Conservation (phyloP, 2,888 invertebrate species). For the Heliconius hortense region DNA sequence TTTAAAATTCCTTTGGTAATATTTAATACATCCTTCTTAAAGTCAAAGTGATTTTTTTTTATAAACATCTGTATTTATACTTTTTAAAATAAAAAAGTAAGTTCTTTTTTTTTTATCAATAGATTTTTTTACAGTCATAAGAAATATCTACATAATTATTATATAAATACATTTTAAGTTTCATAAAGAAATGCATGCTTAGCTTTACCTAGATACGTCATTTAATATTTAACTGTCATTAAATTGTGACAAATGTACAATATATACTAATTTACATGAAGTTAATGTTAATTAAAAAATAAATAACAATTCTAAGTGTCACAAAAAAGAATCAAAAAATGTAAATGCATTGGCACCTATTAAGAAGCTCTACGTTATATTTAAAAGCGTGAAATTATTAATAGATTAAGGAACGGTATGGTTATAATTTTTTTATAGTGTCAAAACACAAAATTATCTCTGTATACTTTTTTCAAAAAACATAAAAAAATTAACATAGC, state of each 20-base stretch:
- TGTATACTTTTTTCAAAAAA: too few species aligned
- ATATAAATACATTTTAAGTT: neutral
- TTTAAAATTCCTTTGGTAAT: neutral
- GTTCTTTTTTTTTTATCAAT: neutral
- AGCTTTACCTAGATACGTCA: neutral
- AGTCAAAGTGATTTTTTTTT: neutral
- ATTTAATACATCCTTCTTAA: neutral
- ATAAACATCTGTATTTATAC: neutral
- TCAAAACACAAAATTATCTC: too few species aligned
- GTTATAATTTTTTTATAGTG: neutral
- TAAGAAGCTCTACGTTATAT: slow-evolving; percentile 9
- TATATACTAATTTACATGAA: neutral
- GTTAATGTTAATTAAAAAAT: neutral
- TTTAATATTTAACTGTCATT: neutral
- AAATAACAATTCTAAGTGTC: neutral
- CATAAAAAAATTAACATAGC: too few species aligned
- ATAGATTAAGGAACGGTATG: neutral
- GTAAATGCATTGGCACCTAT: slow-evolving; percentile 12
- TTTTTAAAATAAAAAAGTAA: neutral
- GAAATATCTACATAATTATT: neutral
- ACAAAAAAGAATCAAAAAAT: neutral
- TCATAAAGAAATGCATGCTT: neutral
- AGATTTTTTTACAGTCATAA: neutral
- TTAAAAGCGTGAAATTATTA: neutral
- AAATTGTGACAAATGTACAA: neutral